These are phyloP conservation scores for Tupaia tana DNA, from an alignment of 2,113 vertebrate genomes.

Conservation along the genomic window DNA sequence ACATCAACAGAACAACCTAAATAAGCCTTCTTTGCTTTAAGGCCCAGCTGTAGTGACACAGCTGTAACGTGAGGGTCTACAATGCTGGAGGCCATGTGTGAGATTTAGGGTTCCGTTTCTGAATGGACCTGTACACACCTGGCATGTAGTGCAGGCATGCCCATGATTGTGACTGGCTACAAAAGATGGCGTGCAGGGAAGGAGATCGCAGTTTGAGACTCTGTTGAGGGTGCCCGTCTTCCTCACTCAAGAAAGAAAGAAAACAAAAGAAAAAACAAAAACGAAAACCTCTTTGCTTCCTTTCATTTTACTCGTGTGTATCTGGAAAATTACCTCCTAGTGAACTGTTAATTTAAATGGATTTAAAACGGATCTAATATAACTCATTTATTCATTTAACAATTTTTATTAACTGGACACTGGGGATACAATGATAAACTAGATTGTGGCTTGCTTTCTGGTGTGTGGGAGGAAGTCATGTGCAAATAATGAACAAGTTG, in stretches of 20 bases:
- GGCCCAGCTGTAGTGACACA: too few relatives aligned
- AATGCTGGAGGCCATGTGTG: too few relatives aligned
- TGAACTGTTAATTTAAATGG: constrained; percentile 17
- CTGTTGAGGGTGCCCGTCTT: too few relatives aligned
- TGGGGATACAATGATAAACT: not conserved
- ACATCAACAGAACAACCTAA: not conserved
- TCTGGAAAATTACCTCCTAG: constrained; percentile 8
- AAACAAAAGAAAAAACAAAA: too few relatives aligned
- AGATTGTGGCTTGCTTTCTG: not conserved
- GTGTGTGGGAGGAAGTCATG: not conserved
- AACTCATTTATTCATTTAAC: constrained; percentile 38
- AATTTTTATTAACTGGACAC: constrained; percentile 5
- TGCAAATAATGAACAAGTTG: constrained; percentile 17
- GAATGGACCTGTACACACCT: too few relatives aligned
- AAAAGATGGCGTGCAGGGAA: too few relatives aligned
- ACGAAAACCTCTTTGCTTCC: not conserved
- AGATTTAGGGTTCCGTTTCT: too few relatives aligned
- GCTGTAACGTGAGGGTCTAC: too few relatives aligned
- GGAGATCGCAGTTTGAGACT: too few relatives aligned
- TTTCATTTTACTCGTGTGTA: not conserved
- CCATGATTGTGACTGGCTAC: too few relatives aligned
- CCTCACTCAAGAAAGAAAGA: too few relatives aligned
- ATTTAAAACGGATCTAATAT: not conserved
- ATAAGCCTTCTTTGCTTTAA: not conserved
- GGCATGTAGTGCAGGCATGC: too few relatives aligned